These are phyloP conservation scores for Ophion slaviceki DNA, from an alignment of 2,888 invertebrate genomes.

Conservation along the genomic window DNA sequence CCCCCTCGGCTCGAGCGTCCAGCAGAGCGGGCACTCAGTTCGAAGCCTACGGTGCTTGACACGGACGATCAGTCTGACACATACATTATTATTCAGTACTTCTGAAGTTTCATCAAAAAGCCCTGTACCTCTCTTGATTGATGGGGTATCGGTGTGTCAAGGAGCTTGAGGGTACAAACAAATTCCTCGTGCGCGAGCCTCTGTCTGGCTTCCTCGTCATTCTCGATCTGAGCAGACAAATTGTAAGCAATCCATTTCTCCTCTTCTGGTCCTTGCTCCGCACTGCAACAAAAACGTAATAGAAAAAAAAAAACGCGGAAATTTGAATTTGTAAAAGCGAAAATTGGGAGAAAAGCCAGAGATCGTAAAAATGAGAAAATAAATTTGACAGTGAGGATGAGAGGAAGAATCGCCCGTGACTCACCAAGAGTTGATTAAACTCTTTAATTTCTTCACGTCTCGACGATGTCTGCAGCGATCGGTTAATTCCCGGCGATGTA, in stretches of 20 bases:
- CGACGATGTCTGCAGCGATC: slow-evolving; percentile 53
- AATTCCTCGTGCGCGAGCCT: slow-evolving; percentile 68
- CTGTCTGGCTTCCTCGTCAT: slow-evolving; percentile 53
- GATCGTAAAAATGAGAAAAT: slow-evolving; percentile 25
- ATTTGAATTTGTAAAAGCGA: not conserved
- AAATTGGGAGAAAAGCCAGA: not conserved
- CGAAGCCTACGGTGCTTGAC: too few species aligned
- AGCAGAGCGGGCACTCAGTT: too few species aligned
- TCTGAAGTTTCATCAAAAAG: too few species aligned
- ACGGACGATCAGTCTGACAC: not conserved
- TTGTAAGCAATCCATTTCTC: slow-evolving; percentile 74
- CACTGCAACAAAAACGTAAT: slow-evolving; percentile 42
- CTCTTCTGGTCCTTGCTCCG: slow-evolving; percentile 54
- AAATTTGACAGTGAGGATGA: not conserved
- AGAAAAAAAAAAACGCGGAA: not conserved
- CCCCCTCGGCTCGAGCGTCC: too few species aligned
- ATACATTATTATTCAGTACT: not conserved
- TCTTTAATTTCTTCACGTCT: slow-evolving; percentile 43
- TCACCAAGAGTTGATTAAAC: slow-evolving; percentile 53
- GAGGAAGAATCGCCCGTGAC: slow-evolving; percentile 41
- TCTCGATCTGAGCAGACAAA: slow-evolving; percentile 69
- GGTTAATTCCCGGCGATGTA: slow-evolving; percentile 67
- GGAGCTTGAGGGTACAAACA: slow-evolving; percentile 66
- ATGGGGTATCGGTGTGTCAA: slow-evolving; percentile 67
- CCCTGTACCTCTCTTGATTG: slow-evolving; percentile 38